Conservation (phyloP, 2,113 vertebrate species). For the Arenaria interpres region DNA sequence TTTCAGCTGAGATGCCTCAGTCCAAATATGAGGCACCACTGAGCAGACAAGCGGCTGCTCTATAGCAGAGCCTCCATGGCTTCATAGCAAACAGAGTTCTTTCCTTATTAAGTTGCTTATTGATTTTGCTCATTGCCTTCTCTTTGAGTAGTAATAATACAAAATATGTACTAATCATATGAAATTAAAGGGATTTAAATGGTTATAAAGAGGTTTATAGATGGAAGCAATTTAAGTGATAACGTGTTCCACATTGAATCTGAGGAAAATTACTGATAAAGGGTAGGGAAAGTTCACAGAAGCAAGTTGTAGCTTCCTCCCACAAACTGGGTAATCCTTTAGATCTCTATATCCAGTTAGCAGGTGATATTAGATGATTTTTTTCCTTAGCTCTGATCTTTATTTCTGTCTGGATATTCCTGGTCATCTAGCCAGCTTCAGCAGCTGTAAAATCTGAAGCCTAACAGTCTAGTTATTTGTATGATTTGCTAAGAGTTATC, state of each 20-base stretch:
- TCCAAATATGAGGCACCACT: not conserved
- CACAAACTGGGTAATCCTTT: not conserved
- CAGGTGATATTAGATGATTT: not conserved
- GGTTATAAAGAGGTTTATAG: not conserved
- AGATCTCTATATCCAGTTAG: not conserved
- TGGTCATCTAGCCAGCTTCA: not conserved
- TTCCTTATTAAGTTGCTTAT: not conserved
- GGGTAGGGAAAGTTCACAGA: not conserved
- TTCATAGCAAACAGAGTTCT: not conserved
- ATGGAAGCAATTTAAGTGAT: not conserved
- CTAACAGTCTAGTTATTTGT: not conserved
- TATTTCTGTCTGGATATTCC: not conserved
- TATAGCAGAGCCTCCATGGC: not conserved
- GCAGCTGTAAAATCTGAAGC: not conserved
- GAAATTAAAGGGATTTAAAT: not conserved
- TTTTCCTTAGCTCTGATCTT: not conserved
- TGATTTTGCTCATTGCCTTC: not conserved
- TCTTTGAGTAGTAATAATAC: not conserved
- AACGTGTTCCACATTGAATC: not conserved
- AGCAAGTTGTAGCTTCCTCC: not conserved
- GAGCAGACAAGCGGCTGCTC: not conserved
- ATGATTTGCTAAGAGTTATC: not conserved
- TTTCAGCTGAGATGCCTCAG: not conserved
- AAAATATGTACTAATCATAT: not conserved
- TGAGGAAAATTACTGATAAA: not conserved